A percentile compares a stretch with the other conserved stretches of the same genome.
Conservation (phyloP, 2,113 vertebrate species). For the Ctenomys sociabilis region DNA sequence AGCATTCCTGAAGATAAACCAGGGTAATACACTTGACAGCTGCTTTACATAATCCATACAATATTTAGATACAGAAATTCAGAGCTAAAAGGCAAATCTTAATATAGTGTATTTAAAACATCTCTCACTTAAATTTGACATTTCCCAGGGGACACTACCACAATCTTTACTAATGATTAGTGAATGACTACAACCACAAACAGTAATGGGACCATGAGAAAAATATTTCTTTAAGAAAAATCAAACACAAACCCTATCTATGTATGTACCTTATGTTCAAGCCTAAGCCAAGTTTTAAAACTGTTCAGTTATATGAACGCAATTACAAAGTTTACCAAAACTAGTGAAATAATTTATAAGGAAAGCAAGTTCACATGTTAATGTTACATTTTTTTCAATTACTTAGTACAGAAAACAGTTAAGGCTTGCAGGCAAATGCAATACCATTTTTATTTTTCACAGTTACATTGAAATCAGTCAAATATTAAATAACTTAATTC, state of each 20-base stretch:
- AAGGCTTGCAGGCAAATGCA: conserved; percentile 81
- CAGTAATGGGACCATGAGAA: conserved; percentile 38
- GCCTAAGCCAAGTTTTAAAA: conserved; percentile 61
- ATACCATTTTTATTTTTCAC: conserved; percentile 83
- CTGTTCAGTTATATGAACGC: conserved; percentile 75
- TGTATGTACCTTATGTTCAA: conserved; percentile 59
- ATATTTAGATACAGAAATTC: conserved; percentile 62
- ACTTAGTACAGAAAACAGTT: conserved; percentile 75
- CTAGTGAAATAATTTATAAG: conserved; percentile 77
- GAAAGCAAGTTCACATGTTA: conserved; percentile 77
- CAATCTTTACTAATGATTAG: conserved; percentile 55
- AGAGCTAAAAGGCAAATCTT: conserved; percentile 40
- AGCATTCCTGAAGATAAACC: conserved; percentile 68
- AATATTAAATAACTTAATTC: conserved; percentile 84
- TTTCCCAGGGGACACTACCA: conserved; percentile 40
- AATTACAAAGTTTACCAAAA: conserved; percentile 78
- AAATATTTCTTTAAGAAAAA: conserved; percentile 61
- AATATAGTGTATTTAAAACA: conserved; percentile 56
- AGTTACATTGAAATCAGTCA: conserved; percentile 83
- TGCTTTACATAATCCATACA: conserved; percentile 61
- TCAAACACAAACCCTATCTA: conserved; percentile 16
- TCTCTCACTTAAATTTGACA: conserved; percentile 61
- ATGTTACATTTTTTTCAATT: conserved; percentile 61
- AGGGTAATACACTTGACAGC: conserved; percentile 56
- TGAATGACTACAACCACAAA: conserved; percentile 62